These are phyloP conservation scores for Yoshiicerus persimilis DNA, from an alignment of 1,140 invertebrate species.

Conservation along the genomic window DNA sequence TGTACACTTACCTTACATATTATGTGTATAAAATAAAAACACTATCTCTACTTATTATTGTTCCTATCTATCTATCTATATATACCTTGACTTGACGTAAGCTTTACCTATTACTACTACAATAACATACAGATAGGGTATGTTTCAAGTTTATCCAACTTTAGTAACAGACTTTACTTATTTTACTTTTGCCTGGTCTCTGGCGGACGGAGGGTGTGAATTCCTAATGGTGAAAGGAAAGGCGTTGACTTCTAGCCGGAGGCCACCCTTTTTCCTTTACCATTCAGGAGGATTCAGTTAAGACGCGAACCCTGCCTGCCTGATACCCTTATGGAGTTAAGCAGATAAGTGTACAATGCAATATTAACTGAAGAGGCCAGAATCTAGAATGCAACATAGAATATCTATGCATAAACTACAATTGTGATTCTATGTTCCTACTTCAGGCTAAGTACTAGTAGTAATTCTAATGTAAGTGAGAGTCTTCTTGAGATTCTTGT, in stretches of 20 bases:
- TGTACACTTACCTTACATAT: neutral
- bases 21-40: neutral
- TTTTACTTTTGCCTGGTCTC: neutral
- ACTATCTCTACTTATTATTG: too few relatives aligned
- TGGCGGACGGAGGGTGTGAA: conserved; percentile 6
- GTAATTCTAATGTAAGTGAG: neutral
- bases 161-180: neutral
- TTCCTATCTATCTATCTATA: neutral
- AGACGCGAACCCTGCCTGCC: neutral
- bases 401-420: neutral
- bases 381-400: neutral
- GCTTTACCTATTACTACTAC: neutral
- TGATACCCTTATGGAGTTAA: neutral
- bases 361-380: neutral
- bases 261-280: conserved; percentile 7
- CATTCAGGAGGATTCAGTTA: neutral
- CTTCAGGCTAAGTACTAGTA: neutral
- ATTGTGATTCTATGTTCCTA: neutral
- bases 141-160: neutral
- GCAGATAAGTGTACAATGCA: neutral
- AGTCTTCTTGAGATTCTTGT: conserved; percentile 7
- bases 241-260: conserved; percentile 40
- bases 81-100: neutral
- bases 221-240: conserved; percentile 27
- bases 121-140: neutral